Evolutionary conservation across 2,888 invertebrate genomes (phyloP).

Genomic region (Polydrusus cervinus): DNA sequence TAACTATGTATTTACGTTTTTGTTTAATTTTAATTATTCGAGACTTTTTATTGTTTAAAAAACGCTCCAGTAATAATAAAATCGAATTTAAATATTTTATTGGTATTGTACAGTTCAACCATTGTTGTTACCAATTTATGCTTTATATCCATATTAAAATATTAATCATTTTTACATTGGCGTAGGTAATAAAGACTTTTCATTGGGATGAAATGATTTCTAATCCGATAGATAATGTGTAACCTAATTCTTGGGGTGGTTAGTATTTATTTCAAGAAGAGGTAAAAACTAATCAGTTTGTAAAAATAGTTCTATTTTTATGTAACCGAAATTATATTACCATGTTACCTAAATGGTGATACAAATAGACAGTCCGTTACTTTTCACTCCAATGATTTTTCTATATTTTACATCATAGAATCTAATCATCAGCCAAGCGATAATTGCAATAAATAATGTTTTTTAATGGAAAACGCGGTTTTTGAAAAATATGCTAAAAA

Average conservation of each 20-base stretch:
- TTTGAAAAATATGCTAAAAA: constrained; percentile 33
- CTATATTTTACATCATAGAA: background rate
- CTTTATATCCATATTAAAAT: too few relatives aligned
- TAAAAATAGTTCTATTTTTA: too few relatives aligned
- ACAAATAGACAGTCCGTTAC: background rate
- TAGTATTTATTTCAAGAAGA: too few relatives aligned
- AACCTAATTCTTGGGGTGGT: too few relatives aligned
- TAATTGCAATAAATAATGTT: constrained; percentile 21
- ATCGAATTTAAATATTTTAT: constrained; percentile 3
- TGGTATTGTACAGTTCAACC: background rate
- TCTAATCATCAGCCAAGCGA: constrained; percentile 23
- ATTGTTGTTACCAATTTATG: background rate
- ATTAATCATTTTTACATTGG: background rate
- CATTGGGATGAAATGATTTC: too few relatives aligned
- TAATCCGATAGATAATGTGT: too few relatives aligned
- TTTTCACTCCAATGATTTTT: constrained; percentile 2
- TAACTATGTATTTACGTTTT: background rate
- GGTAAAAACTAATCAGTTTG: too few relatives aligned
- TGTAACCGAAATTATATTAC: too few relatives aligned
- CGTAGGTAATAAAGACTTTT: too few relatives aligned
- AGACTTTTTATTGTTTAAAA: background rate
- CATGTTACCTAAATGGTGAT: too few relatives aligned
- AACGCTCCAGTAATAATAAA: background rate
- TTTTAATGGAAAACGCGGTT: constrained; percentile 28
- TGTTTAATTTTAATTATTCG: background rate